Base-by-base conservation (phyloP, 92 coral and sea anemone species). In the Virgularia gustaviana region DNA sequence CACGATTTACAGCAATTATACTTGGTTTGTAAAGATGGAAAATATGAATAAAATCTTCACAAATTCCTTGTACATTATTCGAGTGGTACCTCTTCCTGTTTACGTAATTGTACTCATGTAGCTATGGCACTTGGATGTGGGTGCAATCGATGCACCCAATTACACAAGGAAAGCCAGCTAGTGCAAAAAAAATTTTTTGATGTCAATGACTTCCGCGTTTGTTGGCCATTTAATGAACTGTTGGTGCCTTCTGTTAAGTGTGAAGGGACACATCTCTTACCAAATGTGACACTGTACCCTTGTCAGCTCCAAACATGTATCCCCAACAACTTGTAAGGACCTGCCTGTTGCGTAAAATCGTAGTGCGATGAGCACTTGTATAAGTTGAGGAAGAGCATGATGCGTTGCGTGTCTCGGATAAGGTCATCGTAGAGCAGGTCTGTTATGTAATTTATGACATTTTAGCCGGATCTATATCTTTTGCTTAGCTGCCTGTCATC, bases 291-390 rank as follows among this genome's bases (percentile, higher is more conserved):
- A 57, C 89, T 3, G 89, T 77, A 6, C 71, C 63, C 43, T 81
- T 81, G 33, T 81, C 77, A 16, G 61, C 74, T 15, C 76, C 56
- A 57, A 77, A 65, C 3, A n/a, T n/a, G 80, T 82, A 33, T 85
- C 81, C 10, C 84, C 87, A 27, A 82, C 19, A 43, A 43, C 19
- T 43, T 43, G 51, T 20, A 43, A 43, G 51, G 19, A 43, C n/a
- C 51, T 43, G 13, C 51, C 51, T 20, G 0, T 13, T 13, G 51
- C 51, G 0, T 13, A 43, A 43, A 43, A 43, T 1, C 51, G 2
- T 0, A 43, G 4, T 13, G 51, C 51, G 19, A 43, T 43, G 51
- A 43, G 51, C n/a, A 43, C 51, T 43, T 43, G 51, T 20, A 13
- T 16, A 16, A 13, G n/a, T 43, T 16, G 51, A 16, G 13, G n/a